Evolutionary conservation across 2,888 invertebrate species (phyloP).

Genomic region (Synergus umbraculus): DNA sequence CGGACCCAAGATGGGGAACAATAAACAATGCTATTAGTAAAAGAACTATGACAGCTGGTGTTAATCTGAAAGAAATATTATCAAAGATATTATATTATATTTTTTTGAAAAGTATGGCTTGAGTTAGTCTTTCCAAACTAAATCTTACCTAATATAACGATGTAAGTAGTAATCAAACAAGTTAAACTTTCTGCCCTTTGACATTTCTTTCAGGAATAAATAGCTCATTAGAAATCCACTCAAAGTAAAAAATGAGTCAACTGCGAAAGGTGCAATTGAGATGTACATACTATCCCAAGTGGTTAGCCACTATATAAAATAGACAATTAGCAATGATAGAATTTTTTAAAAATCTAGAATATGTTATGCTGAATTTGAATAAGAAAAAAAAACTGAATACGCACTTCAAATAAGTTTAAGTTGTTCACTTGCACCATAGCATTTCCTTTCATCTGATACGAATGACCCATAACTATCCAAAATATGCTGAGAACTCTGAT

Average conservation of each 20-base stretch:
- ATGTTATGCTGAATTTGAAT: background rate
- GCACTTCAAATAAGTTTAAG: background rate
- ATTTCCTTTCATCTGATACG: background rate
- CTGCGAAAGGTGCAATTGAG: constrained; percentile 75
- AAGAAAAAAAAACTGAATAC: background rate
- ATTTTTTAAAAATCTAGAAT: background rate
- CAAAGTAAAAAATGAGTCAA: constrained; percentile 78
- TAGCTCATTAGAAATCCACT: constrained; percentile 76
- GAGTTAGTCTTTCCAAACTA: background rate
- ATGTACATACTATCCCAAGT: constrained; percentile 75
- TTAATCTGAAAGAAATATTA: constrained; percentile 74
- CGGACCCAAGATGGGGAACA: constrained; percentile 78
- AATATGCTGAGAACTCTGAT: constrained; percentile 78
- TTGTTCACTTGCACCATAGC: background rate
- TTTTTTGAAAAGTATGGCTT: no score
- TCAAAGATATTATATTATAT: no score
- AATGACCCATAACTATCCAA: constrained; percentile 78
- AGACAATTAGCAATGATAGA: background rate
- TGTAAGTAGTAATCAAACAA: constrained; percentile 75
- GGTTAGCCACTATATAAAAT: constrained; percentile 68
- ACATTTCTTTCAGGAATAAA: constrained; percentile 72
- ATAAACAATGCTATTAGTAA: constrained; percentile 64
- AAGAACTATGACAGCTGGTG: constrained; percentile 79
- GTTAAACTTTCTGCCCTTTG: constrained; percentile 72
- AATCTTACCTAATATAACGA: constrained; percentile 76